These are phyloP conservation scores for Ephestia elutella DNA, from an alignment of 1,140 invertebrate genomes.

Conservation along the genomic window DNA sequence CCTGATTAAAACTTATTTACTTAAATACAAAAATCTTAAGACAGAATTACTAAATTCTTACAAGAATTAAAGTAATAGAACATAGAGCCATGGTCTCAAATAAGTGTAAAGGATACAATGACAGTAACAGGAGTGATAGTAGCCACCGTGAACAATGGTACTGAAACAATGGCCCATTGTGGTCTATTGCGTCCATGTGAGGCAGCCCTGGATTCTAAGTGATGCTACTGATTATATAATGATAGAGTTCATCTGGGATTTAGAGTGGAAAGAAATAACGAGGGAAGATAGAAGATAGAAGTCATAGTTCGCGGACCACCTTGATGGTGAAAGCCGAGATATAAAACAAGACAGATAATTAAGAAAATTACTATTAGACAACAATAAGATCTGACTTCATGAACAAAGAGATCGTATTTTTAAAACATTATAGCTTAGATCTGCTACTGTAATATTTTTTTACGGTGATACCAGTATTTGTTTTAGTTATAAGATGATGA, in stretches of 20 bases:
- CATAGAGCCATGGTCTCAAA: neutral
- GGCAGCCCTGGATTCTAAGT: neutral
- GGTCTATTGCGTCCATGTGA: conserved; percentile 18
- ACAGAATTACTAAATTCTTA: too few species aligned
- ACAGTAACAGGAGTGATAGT: conserved; percentile 18
- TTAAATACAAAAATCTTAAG: too few species aligned
- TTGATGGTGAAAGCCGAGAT: neutral
- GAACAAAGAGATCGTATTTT: too few species aligned
- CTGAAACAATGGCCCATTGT: conserved; percentile 43
- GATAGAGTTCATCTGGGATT: neutral
- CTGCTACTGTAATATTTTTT: too few species aligned
- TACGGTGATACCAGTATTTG: too few species aligned
- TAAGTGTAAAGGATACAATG: neutral
- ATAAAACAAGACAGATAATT: too few species aligned
- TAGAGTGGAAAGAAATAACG: neutral
- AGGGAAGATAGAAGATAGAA: neutral
- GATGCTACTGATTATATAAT: neutral
- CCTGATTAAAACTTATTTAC: too few species aligned
- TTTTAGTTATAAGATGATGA: too few species aligned
- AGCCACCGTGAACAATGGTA: conserved; percentile 14
- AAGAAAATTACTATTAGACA: too few species aligned
- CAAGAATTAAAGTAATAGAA: neutral
- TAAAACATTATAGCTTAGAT: too few species aligned
- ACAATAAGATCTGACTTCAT: too few species aligned
- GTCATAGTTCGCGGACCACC: neutral